Base-by-base conservation (phyloP, 2,888 invertebrate genomes). In the Luperina nickerlii region DNA sequence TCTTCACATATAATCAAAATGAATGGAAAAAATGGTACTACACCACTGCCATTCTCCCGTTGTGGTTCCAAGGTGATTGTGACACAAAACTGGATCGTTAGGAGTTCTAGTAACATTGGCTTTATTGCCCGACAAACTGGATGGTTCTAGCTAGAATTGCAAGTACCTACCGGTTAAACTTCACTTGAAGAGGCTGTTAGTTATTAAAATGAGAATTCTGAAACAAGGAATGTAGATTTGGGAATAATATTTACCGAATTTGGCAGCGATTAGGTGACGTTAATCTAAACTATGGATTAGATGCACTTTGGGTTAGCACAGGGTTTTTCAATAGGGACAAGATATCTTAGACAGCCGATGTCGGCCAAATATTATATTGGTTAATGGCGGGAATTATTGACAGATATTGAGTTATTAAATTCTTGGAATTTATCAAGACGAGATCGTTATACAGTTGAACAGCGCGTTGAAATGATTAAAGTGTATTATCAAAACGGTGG, bases 1-100 rank as follows among this genome's bases (percentile, higher is more conserved):
- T 54, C 8, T 54, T 54, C 7, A 20, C 6, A 15, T 51, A 15
- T 51, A 51, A 18, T 15, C 5, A 51, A 5, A 9, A 45, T 9
- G 9, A 45, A 45, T 45, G 45, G 1, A 9, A 9, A 15, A 20
- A 54, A 54, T 8, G 27, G 69, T 67, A 79, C 72, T 65, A 38
- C 60, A 83, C 82, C 74, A 83, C 74, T 79, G 84, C 74, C 82
- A 62, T 79, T 79, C 84, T 18, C 69, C 70, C 38, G 38, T 32
- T 62, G 20, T 67, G n/a, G 9, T 18, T 38, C 38, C 60, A 70
- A 74, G 69, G 79, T 70, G 57, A 67, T 74, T 74, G 74, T 74
- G 32, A 48, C 62, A 74, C 32, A 66, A 27, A 83, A 74, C 79
- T 79, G 48, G 82, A 74, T 83, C 0, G 7, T 3, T 71, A 0